phyloP scores from a whole-genome alignment of 2,888 invertebrate species.

The Diarsia brunnea region DNA sequence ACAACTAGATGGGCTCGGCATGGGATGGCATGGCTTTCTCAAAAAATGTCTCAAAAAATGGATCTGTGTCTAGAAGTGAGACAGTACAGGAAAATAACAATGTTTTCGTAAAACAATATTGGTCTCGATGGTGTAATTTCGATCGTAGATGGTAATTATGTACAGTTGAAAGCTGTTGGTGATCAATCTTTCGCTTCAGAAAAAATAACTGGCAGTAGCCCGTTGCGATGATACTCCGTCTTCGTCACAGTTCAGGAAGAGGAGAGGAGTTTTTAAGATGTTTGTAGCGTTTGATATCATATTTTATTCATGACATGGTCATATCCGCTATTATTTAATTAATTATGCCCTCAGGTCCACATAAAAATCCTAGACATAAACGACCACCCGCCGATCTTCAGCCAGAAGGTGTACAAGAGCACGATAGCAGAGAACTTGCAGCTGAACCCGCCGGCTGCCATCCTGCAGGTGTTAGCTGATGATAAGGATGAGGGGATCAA shows the following conservation, averaged over 20 bases:
- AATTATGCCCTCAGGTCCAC: constrained; percentile 89
- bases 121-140: too few species aligned
- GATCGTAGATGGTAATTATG: too few species aligned
- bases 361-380: constrained; percentile 96
- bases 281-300: too few species aligned
- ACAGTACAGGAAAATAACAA: too few species aligned
- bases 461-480: constrained; percentile 95
- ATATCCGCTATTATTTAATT: neutral
- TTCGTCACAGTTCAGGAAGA: too few species aligned
- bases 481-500: constrained; percentile 95
- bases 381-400: constrained; percentile 96
- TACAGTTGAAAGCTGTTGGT: neutral
- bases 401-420: constrained; percentile 94
- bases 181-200: neutral
- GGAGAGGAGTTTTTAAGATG: too few species aligned
- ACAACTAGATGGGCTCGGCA: too few species aligned
- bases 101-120: too few species aligned
- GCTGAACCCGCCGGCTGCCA: constrained; percentile 94
- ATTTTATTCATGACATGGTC: too few species aligned
- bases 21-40: too few species aligned
- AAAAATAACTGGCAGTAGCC: neutral
- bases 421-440: constrained; percentile 96
- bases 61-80: too few species aligned
- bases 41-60: too few species aligned
- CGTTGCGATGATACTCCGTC: neutral